phyloP scores from a whole-genome alignment of 2,888 invertebrate genomes.

The Acleris sparsana region DNA sequence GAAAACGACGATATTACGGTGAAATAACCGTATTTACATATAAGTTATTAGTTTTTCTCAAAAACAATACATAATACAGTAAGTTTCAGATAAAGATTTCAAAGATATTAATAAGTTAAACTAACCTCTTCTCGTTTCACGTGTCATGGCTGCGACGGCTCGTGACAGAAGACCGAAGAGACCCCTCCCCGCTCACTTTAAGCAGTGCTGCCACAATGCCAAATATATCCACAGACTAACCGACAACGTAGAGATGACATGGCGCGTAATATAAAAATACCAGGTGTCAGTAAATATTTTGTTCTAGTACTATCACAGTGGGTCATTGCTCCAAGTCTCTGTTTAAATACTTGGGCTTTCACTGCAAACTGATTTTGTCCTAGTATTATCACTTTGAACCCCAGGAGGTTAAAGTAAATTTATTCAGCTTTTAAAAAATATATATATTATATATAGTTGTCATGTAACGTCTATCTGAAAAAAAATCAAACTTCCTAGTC shows the following conservation, averaged over 20 bases:
- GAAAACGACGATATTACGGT: constrained; percentile 8
- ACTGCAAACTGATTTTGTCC: constrained; percentile 11
- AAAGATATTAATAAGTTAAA: constrained; percentile 10
- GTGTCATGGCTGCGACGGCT: neutral
- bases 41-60: constrained; percentile 8
- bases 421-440: too few species aligned
- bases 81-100: constrained; percentile 5
- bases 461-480: too few species aligned
- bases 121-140: constrained; percentile 9
- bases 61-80: constrained; percentile 2
- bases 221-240: constrained; percentile 17
- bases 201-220: constrained; percentile 12
- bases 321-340: constrained; percentile 4
- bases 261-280: constrained; percentile 9
- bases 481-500: too few species aligned
- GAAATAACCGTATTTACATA: constrained; percentile 16
- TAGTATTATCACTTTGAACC: constrained; percentile 14
- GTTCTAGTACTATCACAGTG: constrained; percentile 16
- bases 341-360: constrained; percentile 6
- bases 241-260: constrained; percentile 4
- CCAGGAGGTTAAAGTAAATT: too few species aligned
- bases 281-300: constrained; percentile 12
- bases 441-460: too few species aligned
- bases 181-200: constrained; percentile 7
- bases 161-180: constrained; percentile 4